Conservation (phyloP, 2,797 vertebrate genomes). For the Enteromius afrohamiltoni region DNA sequence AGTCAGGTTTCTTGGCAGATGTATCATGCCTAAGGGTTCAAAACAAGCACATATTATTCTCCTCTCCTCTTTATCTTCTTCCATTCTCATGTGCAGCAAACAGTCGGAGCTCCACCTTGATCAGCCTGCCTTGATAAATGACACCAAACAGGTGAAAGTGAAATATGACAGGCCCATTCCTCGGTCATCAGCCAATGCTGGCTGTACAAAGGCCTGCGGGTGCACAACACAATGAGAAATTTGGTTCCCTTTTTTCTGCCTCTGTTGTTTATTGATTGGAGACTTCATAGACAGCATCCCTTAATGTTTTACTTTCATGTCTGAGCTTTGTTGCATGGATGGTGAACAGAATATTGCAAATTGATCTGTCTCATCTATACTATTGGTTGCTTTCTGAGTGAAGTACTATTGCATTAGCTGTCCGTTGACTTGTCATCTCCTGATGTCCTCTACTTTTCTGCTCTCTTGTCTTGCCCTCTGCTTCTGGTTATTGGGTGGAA, state of each 20-base stretch:
- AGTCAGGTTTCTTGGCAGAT: slow-evolving; percentile 14
- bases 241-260: slow-evolving; percentile 65
- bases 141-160: slow-evolving; percentile 74
- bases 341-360: slow-evolving; percentile 92
- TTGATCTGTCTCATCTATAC: slow-evolving; percentile 87
- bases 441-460: slow-evolving; percentile 61
- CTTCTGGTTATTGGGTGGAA: slow-evolving; percentile 72
- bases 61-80: slow-evolving; percentile 5
- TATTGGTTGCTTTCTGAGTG: slow-evolving; percentile 83
- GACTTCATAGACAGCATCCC: slow-evolving; percentile 89
- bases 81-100: slow-evolving; percentile 13
- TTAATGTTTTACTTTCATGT: slow-evolving; percentile 95
- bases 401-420: slow-evolving; percentile 82
- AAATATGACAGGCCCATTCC: slow-evolving; percentile 66
- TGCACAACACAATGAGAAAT: slow-evolving; percentile 74
- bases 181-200: slow-evolving; percentile 63
- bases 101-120: slow-evolving; percentile 72
- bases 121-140: slow-evolving; percentile 67
- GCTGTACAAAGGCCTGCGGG: slow-evolving; percentile 68
- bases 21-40: slow-evolving; percentile 9
- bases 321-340: slow-evolving; percentile 88
- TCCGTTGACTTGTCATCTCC: slow-evolving; percentile 73
- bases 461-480: slow-evolving; percentile 71
- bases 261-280: slow-evolving; percentile 97
- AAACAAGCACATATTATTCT: slow-evolving; percentile 31